phyloP scores from a whole-genome alignment of 2,797 vertebrate genomes.

The Arvicola amphibius region DNA sequence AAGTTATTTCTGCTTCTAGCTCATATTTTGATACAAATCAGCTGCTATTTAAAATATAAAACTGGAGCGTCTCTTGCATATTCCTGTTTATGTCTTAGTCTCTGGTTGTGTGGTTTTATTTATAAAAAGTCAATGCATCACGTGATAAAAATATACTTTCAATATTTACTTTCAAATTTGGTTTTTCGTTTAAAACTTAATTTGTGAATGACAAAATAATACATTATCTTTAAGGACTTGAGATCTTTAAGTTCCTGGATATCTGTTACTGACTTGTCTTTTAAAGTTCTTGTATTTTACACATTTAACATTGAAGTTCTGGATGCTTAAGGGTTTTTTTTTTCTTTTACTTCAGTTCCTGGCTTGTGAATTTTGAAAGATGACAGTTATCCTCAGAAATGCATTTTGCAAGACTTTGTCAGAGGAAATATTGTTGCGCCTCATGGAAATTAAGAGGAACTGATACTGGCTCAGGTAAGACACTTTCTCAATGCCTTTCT shows the following conservation, averaged over 20 bases:
- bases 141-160: background rate
- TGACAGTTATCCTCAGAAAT: constrained; percentile 17
- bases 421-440: constrained; percentile 43
- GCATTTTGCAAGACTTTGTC: constrained; percentile 67
- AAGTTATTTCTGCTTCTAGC: constrained; percentile 4
- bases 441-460: constrained; percentile 3
- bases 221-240: background rate
- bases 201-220: background rate
- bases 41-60: background rate
- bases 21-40: background rate
- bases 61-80: background rate
- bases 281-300: constrained; percentile 6
- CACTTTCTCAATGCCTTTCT: constrained; percentile 37
- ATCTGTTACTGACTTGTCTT: background rate
- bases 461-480: background rate
- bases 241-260: background rate
- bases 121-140: background rate
- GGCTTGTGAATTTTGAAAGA: constrained; percentile 60
- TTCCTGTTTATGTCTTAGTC: background rate
- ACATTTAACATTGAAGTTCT: constrained; percentile 27
- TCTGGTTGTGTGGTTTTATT: background rate
- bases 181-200: constrained; percentile 24
- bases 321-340: background rate
- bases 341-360: constrained; percentile 33
- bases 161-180: constrained; percentile 49